These are phyloP conservation scores for Coremacera marginata DNA, from an alignment of 2,888 invertebrate genomes.

Conservation along the genomic window DNA sequence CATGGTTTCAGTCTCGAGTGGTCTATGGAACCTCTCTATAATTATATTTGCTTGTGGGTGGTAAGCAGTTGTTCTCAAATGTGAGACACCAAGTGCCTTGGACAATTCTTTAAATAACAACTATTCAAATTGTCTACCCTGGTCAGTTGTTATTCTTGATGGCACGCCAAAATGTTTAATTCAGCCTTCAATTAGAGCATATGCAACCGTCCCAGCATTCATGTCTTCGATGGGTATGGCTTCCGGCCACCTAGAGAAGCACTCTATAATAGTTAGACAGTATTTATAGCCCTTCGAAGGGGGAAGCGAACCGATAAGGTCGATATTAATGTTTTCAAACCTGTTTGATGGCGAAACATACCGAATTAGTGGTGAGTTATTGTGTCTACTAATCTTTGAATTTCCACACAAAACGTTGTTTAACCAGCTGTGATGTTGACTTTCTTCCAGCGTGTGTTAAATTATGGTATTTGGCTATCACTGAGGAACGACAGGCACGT, in stretches of 20 bases:
- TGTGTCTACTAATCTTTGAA: background rate
- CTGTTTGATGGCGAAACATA: background rate
- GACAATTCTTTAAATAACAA: slow-evolving; percentile 9
- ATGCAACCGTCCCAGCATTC: too few species aligned
- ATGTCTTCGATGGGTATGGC: background rate
- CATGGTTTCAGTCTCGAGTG: slow-evolving; percentile 11
- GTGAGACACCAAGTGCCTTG: background rate
- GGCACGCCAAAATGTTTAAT: slow-evolving; percentile 12
- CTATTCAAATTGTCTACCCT: slow-evolving; percentile 6
- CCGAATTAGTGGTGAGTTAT: background rate
- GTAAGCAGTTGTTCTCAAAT: slow-evolving; percentile 1
- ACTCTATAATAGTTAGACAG: background rate
- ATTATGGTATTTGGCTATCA: background rate
- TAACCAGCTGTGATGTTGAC: background rate
- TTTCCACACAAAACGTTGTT: background rate
- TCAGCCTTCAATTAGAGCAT: too few species aligned
- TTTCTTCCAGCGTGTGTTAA: slow-evolving; percentile 29
- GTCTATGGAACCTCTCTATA: slow-evolving; percentile 10
- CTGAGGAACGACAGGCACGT: too few species aligned
- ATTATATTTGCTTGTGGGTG: slow-evolving; percentile 22
- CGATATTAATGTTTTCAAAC: background rate
- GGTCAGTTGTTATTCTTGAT: slow-evolving; percentile 13
- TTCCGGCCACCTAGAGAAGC: background rate
- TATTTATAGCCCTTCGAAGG: background rate
- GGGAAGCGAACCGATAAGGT: background rate